Conservation (phyloP, 2,888 invertebrate species). For the Drosophila anceps region DNA sequence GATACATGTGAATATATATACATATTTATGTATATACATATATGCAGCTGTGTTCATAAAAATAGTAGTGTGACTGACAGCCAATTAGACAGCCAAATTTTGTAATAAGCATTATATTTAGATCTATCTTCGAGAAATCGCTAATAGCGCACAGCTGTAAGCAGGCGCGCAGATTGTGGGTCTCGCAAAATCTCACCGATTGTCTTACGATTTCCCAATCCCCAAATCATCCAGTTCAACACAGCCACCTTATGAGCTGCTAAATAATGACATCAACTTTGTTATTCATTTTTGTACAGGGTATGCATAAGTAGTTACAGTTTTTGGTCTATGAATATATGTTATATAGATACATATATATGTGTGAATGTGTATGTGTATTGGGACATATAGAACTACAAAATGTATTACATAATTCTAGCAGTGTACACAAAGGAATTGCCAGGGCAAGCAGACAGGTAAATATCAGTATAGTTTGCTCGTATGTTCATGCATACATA, state of each 20-base stretch:
- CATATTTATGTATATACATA: too few relatives aligned
- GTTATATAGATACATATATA: neutral
- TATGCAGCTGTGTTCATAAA: too few relatives aligned
- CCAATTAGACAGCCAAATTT: too few relatives aligned
- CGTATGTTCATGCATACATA: neutral
- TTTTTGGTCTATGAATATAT: neutral
- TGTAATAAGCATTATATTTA: too few relatives aligned
- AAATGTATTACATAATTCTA: slow-evolving; percentile 41
- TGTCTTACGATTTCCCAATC: too few relatives aligned
- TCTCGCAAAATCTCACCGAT: too few relatives aligned
- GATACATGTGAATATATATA: too few relatives aligned
- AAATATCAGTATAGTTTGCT: slow-evolving; percentile 45
- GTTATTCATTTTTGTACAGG: slow-evolving; percentile 11
- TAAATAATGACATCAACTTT: neutral
- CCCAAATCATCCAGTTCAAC: too few relatives aligned
- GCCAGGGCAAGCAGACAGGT: slow-evolving; percentile 40
- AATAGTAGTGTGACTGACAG: too few relatives aligned
- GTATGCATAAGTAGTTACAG: slow-evolving; percentile 13
- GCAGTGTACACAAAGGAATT: slow-evolving; percentile 42
- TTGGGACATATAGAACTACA: slow-evolving; percentile 21
- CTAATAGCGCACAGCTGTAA: too few relatives aligned
- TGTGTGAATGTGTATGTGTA: slow-evolving; percentile 1
- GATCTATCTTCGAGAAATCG: too few relatives aligned
- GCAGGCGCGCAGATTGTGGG: too few relatives aligned
- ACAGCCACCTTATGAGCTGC: neutral